Evolutionary conservation across 2,797 vertebrate genomes (phyloP), one percentile per base, ranked within the genome.

Genomic region (Gymnoscopelus microlampas): DNA sequence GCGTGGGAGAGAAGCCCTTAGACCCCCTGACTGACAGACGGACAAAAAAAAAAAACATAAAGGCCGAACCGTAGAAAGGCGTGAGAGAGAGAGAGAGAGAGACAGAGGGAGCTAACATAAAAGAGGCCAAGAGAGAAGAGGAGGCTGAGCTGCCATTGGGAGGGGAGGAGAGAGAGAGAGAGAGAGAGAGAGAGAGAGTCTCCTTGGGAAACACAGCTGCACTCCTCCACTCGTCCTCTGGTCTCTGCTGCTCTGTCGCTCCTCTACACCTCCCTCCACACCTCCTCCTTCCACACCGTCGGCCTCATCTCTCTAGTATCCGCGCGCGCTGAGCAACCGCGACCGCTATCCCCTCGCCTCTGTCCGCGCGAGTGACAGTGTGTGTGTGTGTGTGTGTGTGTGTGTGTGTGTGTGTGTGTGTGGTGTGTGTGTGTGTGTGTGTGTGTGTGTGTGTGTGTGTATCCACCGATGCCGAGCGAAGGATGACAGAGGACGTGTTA

Each of bases 61-160:
- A 9, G n/a, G 58, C 47, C 70, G 69, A 63, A 68, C n/a, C 6
- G 63, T 65, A 63, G 59, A 57, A 75, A 50, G 56, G 58, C 73
- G 71, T 70, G 26, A 66, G 26, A 63, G 84, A 76, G 78, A 82
- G 88, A 84, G 72, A 78, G 79, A 81, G 79, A 73, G 54, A 61
- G 77, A 68, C 74, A 68, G 62, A 77, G 73, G 61, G 76, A 68
- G 65, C 66, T 56, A 53, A 90, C 92, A 96, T 94, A 95, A 95
- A 94, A 92, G 86, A 82, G 88, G 85, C 81, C 87, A 53, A 86
- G 82, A 63, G 35, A 50, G 85, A 74, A 63, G 82, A 80, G 72
- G 56, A 83, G 65, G 56, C 71, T 60, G 68, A 67, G 69, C 60
- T 49, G 75, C 75, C 53, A 77, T 61, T 55, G 39, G 63, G 63